Evolutionary conservation across 2,888 invertebrate species (phyloP).

Genomic region (Drosophila nr. perissopoda): DNA sequence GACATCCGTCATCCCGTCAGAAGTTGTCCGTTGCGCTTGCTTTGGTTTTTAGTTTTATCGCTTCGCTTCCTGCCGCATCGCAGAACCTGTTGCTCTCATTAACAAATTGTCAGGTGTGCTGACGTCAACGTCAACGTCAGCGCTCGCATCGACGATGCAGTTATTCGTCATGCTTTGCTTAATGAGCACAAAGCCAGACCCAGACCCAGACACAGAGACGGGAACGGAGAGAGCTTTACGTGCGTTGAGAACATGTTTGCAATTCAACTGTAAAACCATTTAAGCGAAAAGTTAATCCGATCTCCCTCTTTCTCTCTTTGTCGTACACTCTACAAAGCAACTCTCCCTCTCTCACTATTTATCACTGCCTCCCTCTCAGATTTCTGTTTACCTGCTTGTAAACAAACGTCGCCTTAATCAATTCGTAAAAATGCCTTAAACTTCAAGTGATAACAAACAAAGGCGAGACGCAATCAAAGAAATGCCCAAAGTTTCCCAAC

Average conservation of each 20-base stretch:
- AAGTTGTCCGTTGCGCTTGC: constrained; percentile 72
- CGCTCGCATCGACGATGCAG: constrained; percentile 55
- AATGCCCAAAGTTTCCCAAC: constrained; percentile 42
- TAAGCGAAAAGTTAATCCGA: constrained; percentile 61
- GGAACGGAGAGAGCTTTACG: constrained; percentile 23
- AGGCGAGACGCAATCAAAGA: constrained; percentile 75
- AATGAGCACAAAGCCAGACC: constrained; percentile 59
- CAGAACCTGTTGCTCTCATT: constrained; percentile 75
- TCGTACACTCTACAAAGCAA: background rate
- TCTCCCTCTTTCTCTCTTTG: background rate
- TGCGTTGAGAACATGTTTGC: constrained; percentile 60
- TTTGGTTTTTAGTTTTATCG: constrained; percentile 76
- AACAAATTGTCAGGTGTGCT: constrained; percentile 80
- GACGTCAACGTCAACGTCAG: constrained; percentile 33
- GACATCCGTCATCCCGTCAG: constrained; percentile 71
- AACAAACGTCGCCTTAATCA: constrained; percentile 78
- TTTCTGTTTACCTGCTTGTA: constrained; percentile 75
- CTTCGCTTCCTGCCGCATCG: constrained; percentile 76
- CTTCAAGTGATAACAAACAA: constrained; percentile 77
- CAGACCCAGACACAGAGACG: background rate
- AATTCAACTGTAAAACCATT: constrained; percentile 73
- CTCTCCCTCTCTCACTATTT: background rate
- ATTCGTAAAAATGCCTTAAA: constrained; percentile 69
- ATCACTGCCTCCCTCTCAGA: background rate
- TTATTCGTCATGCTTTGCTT: constrained; percentile 77